Base-by-base conservation (phyloP, 2,113 vertebrate species). In the Lanius ludovicianus region DNA sequence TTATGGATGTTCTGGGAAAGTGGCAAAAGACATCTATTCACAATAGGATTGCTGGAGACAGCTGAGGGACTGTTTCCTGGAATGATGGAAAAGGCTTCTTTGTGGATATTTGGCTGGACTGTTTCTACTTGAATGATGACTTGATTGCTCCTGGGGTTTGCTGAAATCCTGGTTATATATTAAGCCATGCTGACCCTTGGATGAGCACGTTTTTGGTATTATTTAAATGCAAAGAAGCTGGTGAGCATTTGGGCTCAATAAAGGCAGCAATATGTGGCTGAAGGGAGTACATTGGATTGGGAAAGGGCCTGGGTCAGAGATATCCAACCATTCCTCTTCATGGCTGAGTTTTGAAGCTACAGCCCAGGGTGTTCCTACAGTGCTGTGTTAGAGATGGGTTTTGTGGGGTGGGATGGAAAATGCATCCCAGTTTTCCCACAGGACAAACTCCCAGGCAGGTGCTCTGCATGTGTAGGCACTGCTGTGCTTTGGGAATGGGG, bases 41-140 rank as follows among this genome's bases (percentile, higher is more conserved):
- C 92, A 97, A 82, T 49, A 37, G 74, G 93, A 95, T 94, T 95
- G 91, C 89, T 95, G 87, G 96, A 95, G 96, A 96, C 95, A 96
- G 93, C 91, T 89, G 93, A 94, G 67, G 74, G 50, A n/a, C 76
- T 55, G 2, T 84, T 95, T 91, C 94, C 49, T 97, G 96, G 94
- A 91, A 95, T 57, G 94, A 91, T 65, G 87, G 87, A 87, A 94
- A 68, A 87, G 94, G 55, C 52, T 84, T 63, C 69, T 89, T 84
- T 94, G 92, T 93, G 94, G 63, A 65, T 83, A 92, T 95, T 92
- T 93, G 90, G 31, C 88, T 88, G 55, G 30, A 8, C 75, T 92
- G 20, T 65, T 93, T 80, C 90, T 83, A 5, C 47, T 52, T 33
- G 85, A 92, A 88, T 65, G 95, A 92, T 90, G 95, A 96, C 55